These are phyloP conservation scores for Pomatorhinus ruficollis DNA, from an alignment of 2,113 vertebrate species.

Conservation along the genomic window DNA sequence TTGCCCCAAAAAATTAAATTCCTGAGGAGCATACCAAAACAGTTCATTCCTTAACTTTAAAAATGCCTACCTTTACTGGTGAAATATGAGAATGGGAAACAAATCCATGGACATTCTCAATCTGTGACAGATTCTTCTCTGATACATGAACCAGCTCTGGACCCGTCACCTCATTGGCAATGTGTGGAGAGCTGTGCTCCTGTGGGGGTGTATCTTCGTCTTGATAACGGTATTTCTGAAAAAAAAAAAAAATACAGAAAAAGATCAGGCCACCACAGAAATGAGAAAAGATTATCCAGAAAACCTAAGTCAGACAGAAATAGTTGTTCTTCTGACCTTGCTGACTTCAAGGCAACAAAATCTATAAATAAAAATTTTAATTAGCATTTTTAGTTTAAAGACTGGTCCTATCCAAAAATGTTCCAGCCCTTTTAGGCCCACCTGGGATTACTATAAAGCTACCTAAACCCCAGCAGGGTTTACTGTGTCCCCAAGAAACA, in stretches of 20 bases:
- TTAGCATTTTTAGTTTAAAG: background rate
- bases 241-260: background rate
- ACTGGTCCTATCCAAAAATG: background rate
- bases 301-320: background rate
- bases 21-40: background rate
- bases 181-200: conserved; percentile 88
- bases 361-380: background rate
- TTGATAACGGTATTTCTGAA: conserved; percentile 91
- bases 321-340: background rate
- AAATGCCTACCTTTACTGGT: conserved; percentile 89
- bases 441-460: background rate
- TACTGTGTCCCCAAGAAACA: background rate
- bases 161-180: conserved; percentile 81
- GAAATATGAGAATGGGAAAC: conserved; percentile 96
- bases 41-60: background rate
- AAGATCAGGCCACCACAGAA: background rate
- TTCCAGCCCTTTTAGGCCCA: background rate
- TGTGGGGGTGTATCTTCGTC: conserved; percentile 90
- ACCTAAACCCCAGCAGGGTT: background rate
- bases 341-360: background rate
- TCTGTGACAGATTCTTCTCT: conserved; percentile 92
- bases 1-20: background rate
- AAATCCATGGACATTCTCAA: conserved; percentile 93
- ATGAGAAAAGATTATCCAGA: background rate
- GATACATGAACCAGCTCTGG: conserved; percentile 93